Conservation (phyloP, 2,113 vertebrate species). For the Amblyornis subalaris region DNA sequence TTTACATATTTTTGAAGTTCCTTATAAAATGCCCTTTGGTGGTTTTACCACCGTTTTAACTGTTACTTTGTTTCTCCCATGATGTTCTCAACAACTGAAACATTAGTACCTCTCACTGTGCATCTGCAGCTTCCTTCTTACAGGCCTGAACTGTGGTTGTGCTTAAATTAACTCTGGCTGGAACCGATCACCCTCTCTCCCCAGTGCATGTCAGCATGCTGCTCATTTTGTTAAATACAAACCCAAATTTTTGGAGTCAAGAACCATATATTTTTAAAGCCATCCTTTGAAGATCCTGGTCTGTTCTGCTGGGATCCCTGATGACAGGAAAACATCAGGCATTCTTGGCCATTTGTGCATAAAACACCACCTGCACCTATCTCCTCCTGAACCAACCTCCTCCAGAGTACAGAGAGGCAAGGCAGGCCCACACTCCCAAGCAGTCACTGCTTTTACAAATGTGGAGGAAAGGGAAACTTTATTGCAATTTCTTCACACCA, state of each 20-base stretch:
- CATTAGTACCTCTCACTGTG: not conserved
- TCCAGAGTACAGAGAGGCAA: not conserved
- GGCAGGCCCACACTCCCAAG: accelerated
- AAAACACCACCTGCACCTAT: accelerated
- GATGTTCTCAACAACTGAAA: not conserved
- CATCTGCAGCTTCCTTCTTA: not conserved
- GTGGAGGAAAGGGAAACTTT: not conserved
- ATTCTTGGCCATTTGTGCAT: not conserved
- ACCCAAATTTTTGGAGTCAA: not conserved
- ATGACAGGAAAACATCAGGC: not conserved
- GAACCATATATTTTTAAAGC: not conserved
- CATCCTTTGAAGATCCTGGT: not conserved
- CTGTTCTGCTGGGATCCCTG: not conserved
- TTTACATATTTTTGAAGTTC: not conserved
- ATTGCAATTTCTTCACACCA: not conserved
- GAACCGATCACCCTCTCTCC: not conserved
- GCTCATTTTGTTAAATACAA: not conserved
- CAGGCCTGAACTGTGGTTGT: not conserved
- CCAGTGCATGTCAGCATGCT: accelerated
- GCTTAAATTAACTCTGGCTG: not conserved
- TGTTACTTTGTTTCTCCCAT: not conserved
- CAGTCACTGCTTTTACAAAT: not conserved
- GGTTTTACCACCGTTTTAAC: not conserved
- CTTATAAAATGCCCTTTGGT: not conserved
- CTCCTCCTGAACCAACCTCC: not conserved